Evolutionary conservation across 2,888 invertebrate species (phyloP).

Genomic region (Coremacera marginata): DNA sequence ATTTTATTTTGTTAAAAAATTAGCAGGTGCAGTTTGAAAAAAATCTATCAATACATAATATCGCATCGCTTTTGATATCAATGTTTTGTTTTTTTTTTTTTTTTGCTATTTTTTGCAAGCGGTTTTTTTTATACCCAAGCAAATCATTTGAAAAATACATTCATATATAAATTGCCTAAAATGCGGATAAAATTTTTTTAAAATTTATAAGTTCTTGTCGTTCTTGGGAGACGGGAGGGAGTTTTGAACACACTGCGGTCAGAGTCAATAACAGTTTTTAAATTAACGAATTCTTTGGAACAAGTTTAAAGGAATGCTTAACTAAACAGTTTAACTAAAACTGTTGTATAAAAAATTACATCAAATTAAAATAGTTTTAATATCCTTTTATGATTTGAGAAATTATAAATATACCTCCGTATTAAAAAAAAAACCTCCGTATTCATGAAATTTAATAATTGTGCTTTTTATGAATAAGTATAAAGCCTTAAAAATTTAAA

Average conservation of each 20-base stretch:
- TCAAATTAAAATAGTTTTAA: too few relatives aligned
- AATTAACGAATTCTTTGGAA: too few relatives aligned
- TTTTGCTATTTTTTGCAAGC: constrained; percentile 50
- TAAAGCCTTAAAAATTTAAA: too few relatives aligned
- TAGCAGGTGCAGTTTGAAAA: constrained; percentile 43
- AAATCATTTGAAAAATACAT: constrained; percentile 40
- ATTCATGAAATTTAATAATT: too few relatives aligned
- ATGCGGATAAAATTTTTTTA: constrained; percentile 9
- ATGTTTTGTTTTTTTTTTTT: constrained; percentile 20
- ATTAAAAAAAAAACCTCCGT: too few relatives aligned
- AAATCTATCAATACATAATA: constrained; percentile 28
- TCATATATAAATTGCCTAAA: constrained; percentile 56
- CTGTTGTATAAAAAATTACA: too few relatives aligned
- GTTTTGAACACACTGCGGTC: constrained; percentile 6
- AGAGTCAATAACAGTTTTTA: not conserved
- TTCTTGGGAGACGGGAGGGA: not conserved
- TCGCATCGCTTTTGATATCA: constrained; percentile 33
- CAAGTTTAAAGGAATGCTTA: too few relatives aligned
- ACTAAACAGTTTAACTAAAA: too few relatives aligned
- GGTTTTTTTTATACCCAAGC: constrained; percentile 42
- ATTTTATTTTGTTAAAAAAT: constrained; percentile 42
- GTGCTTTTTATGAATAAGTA: too few relatives aligned
- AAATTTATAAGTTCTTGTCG: not conserved
- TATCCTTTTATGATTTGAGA: too few relatives aligned
- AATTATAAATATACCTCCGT: too few relatives aligned